A percentile compares a stretch with the other conserved stretches of the same genome.
phyloP scores from a whole-genome alignment of 2,113 vertebrate species.

The Neomonachus schauinslandi region DNA sequence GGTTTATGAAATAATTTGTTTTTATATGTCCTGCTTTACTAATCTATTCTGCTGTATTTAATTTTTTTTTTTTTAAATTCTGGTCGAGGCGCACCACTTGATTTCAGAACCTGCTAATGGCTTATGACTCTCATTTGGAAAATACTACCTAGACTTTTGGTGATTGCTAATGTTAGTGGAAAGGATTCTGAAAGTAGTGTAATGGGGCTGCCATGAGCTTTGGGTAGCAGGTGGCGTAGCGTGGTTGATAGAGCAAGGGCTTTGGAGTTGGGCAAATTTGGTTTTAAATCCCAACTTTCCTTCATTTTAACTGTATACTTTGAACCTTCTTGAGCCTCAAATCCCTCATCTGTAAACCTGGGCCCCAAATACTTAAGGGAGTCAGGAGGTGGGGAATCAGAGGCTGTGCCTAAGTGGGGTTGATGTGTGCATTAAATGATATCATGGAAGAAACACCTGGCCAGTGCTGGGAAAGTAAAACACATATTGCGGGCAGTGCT shows the following conservation, averaged over 20 bases:
- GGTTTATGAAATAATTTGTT: conserved; percentile 1
- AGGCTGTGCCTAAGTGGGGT: neutral
- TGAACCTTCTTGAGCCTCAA: conserved; percentile 27
- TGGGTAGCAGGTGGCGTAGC: neutral
- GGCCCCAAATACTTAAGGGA: neutral
- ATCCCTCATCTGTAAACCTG: conserved; percentile 32
- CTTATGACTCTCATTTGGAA: conserved; percentile 15
- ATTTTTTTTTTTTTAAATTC: neutral
- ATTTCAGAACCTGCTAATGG: conserved; percentile 44
- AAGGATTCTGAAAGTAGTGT: neutral
- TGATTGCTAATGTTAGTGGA: neutral
- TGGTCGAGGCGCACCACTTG: neutral
- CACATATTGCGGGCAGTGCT: neutral
- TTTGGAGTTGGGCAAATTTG: conserved; percentile 47
- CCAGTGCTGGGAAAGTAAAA: neutral
- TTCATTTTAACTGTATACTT: conserved; percentile 53
- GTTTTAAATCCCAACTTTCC: conserved; percentile 5
- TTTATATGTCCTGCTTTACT: neutral
- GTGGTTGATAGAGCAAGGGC: conserved; percentile 32
- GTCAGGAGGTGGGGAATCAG: neutral
- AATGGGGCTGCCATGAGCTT: neutral
- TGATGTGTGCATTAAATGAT: neutral
- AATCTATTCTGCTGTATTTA: neutral
- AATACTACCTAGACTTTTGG: neutral
- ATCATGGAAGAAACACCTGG: neutral